These are phyloP conservation scores for Leptodactylus fallax DNA, from an alignment of 2,797 vertebrate species.

Conservation along the genomic window DNA sequence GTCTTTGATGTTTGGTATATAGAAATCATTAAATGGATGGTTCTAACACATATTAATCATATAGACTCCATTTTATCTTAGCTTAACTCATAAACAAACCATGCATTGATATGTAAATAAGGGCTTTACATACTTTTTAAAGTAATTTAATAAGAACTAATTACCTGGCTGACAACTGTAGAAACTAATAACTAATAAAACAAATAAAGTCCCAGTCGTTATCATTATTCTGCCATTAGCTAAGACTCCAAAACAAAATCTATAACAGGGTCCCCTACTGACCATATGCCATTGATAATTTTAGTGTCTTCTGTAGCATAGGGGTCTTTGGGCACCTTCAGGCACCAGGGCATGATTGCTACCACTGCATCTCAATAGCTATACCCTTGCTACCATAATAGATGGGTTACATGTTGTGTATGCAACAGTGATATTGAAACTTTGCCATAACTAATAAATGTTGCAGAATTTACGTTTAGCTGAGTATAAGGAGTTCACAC, in stretches of 20 bases:
- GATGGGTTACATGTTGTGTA: too few species aligned
- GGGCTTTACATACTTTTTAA: background rate
- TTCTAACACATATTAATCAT: background rate
- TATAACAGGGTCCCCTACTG: background rate
- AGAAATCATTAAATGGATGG: background rate
- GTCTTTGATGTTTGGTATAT: constrained; percentile 11
- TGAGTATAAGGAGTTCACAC: too few species aligned
- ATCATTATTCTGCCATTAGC: background rate
- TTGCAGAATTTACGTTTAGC: too few species aligned
- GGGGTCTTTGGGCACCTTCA: background rate
- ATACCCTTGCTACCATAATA: too few species aligned
- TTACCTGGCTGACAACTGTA: background rate
- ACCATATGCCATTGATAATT: background rate
- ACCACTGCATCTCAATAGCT: too few species aligned
- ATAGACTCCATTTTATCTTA: constrained; percentile 30
- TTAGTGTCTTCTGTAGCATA: background rate
- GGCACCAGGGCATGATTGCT: too few species aligned
- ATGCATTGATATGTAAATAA: constrained; percentile 18
- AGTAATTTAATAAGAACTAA: background rate
- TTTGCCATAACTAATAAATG: too few species aligned
- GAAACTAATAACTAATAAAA: background rate
- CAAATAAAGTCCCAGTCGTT: background rate
- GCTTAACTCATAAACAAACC: constrained; percentile 10
- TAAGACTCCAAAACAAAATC: background rate
- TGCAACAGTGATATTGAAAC: too few species aligned